Conservation (phyloP, 2,888 invertebrate species). For the Limnephilus marmoratus region DNA sequence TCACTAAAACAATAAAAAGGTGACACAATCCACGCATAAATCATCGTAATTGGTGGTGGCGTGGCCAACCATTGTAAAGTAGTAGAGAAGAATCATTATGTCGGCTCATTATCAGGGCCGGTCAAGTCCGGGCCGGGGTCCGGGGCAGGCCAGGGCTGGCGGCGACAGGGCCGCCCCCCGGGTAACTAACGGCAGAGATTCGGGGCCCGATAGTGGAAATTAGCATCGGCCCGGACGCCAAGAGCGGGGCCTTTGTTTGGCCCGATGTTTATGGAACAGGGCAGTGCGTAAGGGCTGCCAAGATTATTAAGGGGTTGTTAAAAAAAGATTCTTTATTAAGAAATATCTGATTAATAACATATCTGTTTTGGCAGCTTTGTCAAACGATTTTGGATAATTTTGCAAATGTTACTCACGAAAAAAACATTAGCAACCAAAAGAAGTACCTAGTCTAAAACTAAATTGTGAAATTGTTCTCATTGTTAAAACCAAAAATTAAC, state of each 20-base stretch:
- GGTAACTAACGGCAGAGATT: conserved; percentile 63
- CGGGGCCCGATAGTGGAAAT: conserved; percentile 79
- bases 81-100: conserved; percentile 72
- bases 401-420: background rate
- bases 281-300: conserved; percentile 1
- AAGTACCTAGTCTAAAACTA: no score
- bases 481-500: no score
- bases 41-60: conserved; percentile 64
- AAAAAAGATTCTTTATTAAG: background rate
- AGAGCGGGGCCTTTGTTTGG: conserved; percentile 76
- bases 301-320: background rate
- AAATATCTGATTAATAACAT: background rate
- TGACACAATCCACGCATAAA: conserved; percentile 53
- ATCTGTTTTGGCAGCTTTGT: no score
- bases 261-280: conserved; percentile 59
- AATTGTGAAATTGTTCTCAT: no score
- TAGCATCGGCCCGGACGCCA: conserved; percentile 77
- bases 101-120: conserved; percentile 74
- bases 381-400: no score
- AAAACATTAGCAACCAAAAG: background rate
- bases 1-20: background rate
- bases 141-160: conserved; percentile 44
- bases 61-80: conserved; percentile 47
- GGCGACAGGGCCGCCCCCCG: conserved; percentile 54
- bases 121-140: conserved; percentile 34